These are phyloP conservation scores for Motacilla tschutschensis DNA, from an alignment of 2,113 vertebrate species.

Conservation along the genomic window DNA sequence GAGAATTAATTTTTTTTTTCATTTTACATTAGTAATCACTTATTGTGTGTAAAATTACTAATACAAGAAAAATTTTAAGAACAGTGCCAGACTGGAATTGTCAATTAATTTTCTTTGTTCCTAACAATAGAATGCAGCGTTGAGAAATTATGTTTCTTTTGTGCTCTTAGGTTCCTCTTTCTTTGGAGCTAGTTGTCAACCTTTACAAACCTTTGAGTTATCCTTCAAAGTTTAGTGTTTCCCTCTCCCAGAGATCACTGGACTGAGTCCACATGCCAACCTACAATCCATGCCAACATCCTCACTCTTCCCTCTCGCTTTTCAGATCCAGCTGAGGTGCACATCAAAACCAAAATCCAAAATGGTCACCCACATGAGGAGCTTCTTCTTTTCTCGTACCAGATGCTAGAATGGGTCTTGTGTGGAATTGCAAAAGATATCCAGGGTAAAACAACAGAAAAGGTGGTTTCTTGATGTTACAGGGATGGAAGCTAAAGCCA, in stretches of 20 bases:
- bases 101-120: background rate
- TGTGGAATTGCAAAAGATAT: background rate
- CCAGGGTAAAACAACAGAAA: background rate
- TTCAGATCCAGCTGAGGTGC: background rate
- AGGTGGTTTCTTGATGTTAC: background rate
- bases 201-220: background rate
- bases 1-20: background rate
- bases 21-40: background rate
- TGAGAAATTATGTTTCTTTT: background rate
- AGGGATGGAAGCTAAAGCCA: background rate
- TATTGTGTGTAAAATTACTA: background rate
- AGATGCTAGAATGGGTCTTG: background rate
- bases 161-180: constrained; percentile 42
- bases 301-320: background rate
- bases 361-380: background rate
- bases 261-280: background rate
- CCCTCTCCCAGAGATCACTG: background rate
- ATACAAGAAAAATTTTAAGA: background rate
- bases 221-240: background rate
- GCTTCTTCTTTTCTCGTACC: background rate
- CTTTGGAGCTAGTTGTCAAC: background rate
- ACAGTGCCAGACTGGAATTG: background rate
- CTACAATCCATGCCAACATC: background rate
- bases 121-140: background rate
- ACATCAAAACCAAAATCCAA: background rate